Evolutionary conservation across 2,113 vertebrate genomes (phyloP).

Genomic region (Carassius gibelio): DNA sequence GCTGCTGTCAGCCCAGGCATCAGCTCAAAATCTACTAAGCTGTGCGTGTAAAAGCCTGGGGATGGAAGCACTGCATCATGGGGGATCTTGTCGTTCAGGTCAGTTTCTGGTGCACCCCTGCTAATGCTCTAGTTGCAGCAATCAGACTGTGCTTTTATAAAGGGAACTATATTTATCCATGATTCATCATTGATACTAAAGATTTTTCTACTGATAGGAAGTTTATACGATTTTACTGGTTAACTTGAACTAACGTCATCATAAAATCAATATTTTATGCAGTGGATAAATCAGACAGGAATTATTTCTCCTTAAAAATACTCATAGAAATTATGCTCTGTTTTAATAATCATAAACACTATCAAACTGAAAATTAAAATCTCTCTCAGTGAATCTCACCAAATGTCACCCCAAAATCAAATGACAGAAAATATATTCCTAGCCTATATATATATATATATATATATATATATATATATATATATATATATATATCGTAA

Average conservation of each 20-base stretch:
- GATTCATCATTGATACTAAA: not conserved
- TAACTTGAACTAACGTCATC: constrained; percentile 17
- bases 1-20: not conserved
- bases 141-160: constrained; percentile 1
- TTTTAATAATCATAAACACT: not conserved
- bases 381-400: not conserved
- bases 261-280: constrained; percentile 3
- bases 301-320: not conserved
- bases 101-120: not conserved
- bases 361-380: not conserved
- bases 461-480: no score
- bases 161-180: not conserved
- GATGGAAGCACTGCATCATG: constrained; percentile 5
- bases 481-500: not conserved
- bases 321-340: not conserved
- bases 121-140: constrained; percentile 3
- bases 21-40: not conserved
- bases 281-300: constrained; percentile 14
- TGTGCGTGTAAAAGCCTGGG: not conserved
- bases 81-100: not conserved
- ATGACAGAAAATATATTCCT: not conserved
- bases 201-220: not conserved
- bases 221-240: not conserved
- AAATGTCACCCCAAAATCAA: constrained; percentile 16
- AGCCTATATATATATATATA: not conserved